A percentile compares a stretch with the other conserved stretches of the same genome.
Evolutionary conservation across 2,888 invertebrate species (phyloP).

Genomic region (Globia sparganii): DNA sequence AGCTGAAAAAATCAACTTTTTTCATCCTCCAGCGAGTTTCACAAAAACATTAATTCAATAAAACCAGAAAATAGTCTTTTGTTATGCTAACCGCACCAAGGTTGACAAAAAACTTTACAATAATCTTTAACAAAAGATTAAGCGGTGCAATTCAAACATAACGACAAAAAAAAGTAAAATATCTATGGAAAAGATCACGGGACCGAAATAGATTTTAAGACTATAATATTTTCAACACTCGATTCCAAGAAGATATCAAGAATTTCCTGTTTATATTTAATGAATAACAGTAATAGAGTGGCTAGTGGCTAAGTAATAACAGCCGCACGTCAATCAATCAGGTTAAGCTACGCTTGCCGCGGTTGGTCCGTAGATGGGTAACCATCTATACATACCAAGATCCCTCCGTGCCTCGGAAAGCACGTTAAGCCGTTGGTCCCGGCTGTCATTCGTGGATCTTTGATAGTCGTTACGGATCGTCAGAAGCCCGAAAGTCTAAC

Average conservation of each 20-base stretch:
- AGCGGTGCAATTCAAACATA: conserved; percentile 20
- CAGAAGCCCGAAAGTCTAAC: too few species aligned
- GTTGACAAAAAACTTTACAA: conserved; percentile 39
- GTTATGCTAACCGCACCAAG: conserved; percentile 21
- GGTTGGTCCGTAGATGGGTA: too few species aligned
- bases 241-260: neutral
- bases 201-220: conserved; percentile 29
- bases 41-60: conserved; percentile 18
- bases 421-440: too few species aligned
- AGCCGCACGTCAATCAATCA: too few species aligned
- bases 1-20: conserved; percentile 21
- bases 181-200: neutral
- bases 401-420: too few species aligned
- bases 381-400: too few species aligned
- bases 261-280: too few species aligned
- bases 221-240: neutral
- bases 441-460: too few species aligned
- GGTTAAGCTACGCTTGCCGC: too few species aligned
- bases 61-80: conserved; percentile 40
- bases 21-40: neutral
- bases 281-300: too few species aligned
- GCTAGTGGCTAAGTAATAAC: too few species aligned
- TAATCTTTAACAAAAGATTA: conserved; percentile 27
- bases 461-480: too few species aligned
- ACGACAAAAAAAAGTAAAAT: conserved; percentile 5